Percentiles rank a stretch among this genome's conserved stretches.
Evolutionary conservation across 1,140 invertebrate genomes (phyloP).

Genomic region (Idris sp.): DNA sequence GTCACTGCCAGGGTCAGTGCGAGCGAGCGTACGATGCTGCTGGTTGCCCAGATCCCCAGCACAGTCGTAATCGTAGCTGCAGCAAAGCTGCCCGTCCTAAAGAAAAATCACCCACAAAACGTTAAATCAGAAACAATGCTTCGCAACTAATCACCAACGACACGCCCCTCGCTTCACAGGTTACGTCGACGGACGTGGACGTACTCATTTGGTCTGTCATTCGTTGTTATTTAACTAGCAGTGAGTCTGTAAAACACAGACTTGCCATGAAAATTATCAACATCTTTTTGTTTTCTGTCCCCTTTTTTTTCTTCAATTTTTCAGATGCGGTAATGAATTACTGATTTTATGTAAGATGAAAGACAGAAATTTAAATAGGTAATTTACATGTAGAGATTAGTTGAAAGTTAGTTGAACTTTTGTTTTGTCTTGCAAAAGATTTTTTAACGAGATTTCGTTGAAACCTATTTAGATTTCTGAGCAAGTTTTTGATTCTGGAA

Average conservation of each 20-base stretch:
- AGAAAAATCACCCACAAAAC: constrained; percentile 66
- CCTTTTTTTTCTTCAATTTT: too few species aligned
- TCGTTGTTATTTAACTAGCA: constrained; percentile 58
- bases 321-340: too few species aligned
- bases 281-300: too few species aligned
- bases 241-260: too few species aligned
- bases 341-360: too few species aligned
- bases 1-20: constrained; percentile 60
- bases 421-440: too few species aligned
- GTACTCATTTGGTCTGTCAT: constrained; percentile 59
- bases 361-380: too few species aligned
- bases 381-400: too few species aligned
- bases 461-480: constrained; percentile 4
- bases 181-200: constrained; percentile 36
- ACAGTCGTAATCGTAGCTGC: constrained; percentile 82
- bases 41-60: constrained; percentile 75
- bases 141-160: constrained; percentile 38
- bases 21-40: constrained; percentile 49
- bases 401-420: too few species aligned
- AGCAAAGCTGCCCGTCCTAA: constrained; percentile 81
- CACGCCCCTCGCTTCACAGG: constrained; percentile 24
- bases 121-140: constrained; percentile 61
- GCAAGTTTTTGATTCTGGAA: constrained; percentile 1
- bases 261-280: too few species aligned
- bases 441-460: too few species aligned